Evolutionary conservation across 1,140 invertebrate species (phyloP), one percentile per base, ranked within the genome.

Genomic region (Rhopalosiphum padi): DNA sequence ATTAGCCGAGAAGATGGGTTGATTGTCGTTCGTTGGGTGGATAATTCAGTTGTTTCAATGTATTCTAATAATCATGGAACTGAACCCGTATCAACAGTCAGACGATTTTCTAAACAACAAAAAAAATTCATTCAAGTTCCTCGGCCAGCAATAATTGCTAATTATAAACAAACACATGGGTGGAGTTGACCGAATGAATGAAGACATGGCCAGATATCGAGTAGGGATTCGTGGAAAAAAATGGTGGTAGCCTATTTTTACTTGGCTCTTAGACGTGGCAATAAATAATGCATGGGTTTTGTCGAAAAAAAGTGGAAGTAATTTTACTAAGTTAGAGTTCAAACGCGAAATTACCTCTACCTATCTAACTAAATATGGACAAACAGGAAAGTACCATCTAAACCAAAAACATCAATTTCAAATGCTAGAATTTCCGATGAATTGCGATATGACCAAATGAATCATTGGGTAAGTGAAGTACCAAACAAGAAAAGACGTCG

Each of bases 161-260:
- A 91, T 11, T 94, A 94, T 91, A n/a, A 94, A 94, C n/a, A 94
- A 93, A 37, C 35, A 90, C 48, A 93, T 93, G 92, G 92, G 83
- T 35, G 94, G 94, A 21, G 94, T 94, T 15, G 94, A 94, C 83
- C 87, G 89, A 43, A 94, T 94, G 55, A 94, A 94, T 94, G 93
- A 94, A 91, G 90, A 89, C 37, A 82, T 94, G 22, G 93, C 93
- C 77, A 93, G 90, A n/a, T 94, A 94, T 83, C n/a, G 94, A 68
- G 94, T 94, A 23, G 30, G 60, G n/a, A 94, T 94, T 60, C 93
- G 87, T n/a, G 94, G 94, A 35, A 94, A 94, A 90, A 94, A 94
- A 90, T 94, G 94, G 93, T 94, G 94, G 68, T 94, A 93, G 93
- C 87, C 93, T 55, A 51, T 94, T 53, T 92, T 94, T 37, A 94